A percentile compares a stretch with the other conserved stretches of the same genome.
phyloP scores from a whole-genome alignment of 2,888 invertebrate species.

The Leucozona laternaria region DNA sequence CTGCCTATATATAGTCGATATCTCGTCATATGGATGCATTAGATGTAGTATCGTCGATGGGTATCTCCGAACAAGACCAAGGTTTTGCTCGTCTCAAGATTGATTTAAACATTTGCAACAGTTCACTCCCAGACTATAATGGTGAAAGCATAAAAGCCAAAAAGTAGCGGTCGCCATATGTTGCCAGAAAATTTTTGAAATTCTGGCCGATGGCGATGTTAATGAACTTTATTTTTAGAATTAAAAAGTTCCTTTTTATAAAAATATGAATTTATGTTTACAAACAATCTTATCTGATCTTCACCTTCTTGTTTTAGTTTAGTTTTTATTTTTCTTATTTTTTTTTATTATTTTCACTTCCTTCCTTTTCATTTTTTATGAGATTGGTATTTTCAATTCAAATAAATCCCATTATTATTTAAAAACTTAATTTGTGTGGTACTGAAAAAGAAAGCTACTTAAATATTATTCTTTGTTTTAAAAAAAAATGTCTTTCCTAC shows the following conservation, averaged over 20 bases:
- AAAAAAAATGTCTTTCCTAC: no score
- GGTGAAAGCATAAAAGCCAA: slow-evolving; percentile 18
- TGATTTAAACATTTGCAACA: background rate
- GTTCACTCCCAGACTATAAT: background rate
- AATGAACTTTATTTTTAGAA: slow-evolving; percentile 59
- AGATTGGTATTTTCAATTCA: background rate
- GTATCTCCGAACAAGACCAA: no score
- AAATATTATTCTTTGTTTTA: background rate
- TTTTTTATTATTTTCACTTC: background rate
- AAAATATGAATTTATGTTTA: slow-evolving; percentile 45
- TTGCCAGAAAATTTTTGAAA: slow-evolving; percentile 24
- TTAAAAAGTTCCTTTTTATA: slow-evolving; percentile 34
- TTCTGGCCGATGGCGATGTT: slow-evolving; percentile 16
- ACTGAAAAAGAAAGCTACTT: background rate
- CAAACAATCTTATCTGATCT: slow-evolving; percentile 53
- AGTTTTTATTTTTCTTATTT: background rate
- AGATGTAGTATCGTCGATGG: no score
- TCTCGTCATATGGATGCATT: no score
- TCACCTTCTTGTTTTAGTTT: slow-evolving; percentile 43
- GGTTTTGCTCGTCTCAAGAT: no score
- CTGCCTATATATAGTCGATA: no score
- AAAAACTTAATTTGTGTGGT: background rate
- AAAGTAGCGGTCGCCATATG: slow-evolving; percentile 31
- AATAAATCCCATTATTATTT: background rate
- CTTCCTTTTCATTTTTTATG: background rate